These are phyloP conservation scores for Neogale vison DNA, from an alignment of 2,113 vertebrate species.

Conservation along the genomic window DNA sequence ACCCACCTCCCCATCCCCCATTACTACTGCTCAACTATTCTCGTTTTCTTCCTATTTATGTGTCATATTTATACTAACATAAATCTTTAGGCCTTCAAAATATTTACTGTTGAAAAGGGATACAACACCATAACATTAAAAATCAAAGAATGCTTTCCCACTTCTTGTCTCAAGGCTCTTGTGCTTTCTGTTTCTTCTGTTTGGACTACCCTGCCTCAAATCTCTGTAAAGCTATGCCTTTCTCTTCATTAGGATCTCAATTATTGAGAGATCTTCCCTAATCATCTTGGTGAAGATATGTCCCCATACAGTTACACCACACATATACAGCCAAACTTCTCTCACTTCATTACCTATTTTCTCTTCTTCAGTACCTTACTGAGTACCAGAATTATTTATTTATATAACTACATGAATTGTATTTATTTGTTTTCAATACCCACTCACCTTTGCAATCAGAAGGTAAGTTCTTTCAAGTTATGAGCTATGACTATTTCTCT, in stretches of 20 bases:
- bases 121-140: neutral
- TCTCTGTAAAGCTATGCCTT: neutral
- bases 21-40: neutral
- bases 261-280: neutral
- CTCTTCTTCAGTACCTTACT: neutral
- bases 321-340: neutral
- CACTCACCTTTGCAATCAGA: neutral
- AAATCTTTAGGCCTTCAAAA: constrained; percentile 6
- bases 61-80: neutral
- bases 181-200: neutral
- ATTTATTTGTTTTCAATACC: neutral
- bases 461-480: neutral
- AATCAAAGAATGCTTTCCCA: neutral
- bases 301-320: neutral
- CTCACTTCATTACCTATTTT: neutral
- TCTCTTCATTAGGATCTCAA: neutral
- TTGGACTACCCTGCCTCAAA: neutral
- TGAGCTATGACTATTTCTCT: neutral
- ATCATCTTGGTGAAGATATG: neutral
- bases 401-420: neutral
- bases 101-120: neutral
- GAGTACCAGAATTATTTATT: neutral
- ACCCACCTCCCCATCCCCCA: neutral
- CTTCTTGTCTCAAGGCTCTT: neutral
- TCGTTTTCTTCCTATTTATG: neutral